Conservation (phyloP, 2,888 invertebrate genomes). For the Chrysomela aeneicollis region DNA sequence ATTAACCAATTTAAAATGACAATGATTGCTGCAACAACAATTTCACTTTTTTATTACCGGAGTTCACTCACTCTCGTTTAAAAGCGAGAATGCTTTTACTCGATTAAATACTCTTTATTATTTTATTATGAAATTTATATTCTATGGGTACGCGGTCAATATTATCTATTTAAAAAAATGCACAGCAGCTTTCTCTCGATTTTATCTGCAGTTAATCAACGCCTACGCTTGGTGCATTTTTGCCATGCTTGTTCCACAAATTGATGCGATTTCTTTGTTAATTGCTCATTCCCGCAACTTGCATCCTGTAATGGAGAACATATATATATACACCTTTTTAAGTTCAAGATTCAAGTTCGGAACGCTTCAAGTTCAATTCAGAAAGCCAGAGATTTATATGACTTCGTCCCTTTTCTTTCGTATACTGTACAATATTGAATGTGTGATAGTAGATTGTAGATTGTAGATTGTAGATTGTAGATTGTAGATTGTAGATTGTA, state of each 20-base stretch:
- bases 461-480: no score
- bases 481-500: no score
- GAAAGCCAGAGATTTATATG: no score
- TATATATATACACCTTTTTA: no score
- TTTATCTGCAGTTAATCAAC: slow-evolving; percentile 35
- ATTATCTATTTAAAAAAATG: slow-evolving; percentile 16
- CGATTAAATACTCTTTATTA: slow-evolving; percentile 15
- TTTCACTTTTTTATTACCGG: slow-evolving; percentile 29
- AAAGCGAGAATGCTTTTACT: slow-evolving; percentile 20
- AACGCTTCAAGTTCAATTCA: no score
- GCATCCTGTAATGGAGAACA: no score
- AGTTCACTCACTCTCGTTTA: slow-evolving; percentile 20
- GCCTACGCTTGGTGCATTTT: slow-evolving; percentile 31
- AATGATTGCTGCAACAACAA: slow-evolving; percentile 11
- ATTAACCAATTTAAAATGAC: neutral
- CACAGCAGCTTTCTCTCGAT: slow-evolving; percentile 35
- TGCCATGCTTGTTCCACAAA: neutral
- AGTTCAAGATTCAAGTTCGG: no score
- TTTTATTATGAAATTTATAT: slow-evolving; percentile 1
- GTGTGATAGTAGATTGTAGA: no score
- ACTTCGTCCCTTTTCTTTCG: no score
- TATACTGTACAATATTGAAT: no score
- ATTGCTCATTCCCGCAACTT: no score
- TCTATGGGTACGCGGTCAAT: slow-evolving; percentile 15
- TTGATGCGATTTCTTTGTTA: neutral